phyloP scores from a whole-genome alignment of 2,888 invertebrate species.

The Lasioglossum calceatum region DNA sequence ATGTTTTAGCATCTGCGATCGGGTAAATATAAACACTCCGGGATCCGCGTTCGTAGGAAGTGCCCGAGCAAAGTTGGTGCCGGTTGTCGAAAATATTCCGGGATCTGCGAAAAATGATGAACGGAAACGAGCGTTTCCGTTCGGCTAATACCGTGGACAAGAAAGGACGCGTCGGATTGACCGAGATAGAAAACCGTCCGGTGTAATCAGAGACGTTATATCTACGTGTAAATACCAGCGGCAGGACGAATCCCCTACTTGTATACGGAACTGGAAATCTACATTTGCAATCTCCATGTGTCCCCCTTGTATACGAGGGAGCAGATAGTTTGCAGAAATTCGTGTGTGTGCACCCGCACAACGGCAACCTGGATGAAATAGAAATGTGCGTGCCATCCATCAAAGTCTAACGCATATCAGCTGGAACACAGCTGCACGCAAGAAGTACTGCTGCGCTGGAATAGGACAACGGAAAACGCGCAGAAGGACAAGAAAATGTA shows the following conservation, averaged over 20 bases:
- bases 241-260: constrained; percentile 18
- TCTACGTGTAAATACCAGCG: constrained; percentile 48
- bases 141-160: background rate
- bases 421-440: constrained; percentile 23
- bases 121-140: background rate
- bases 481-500: constrained; percentile 21
- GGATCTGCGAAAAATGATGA: constrained; percentile 5
- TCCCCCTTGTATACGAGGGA: background rate
- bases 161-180: constrained; percentile 3
- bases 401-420: constrained; percentile 61
- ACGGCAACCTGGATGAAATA: background rate
- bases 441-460: background rate
- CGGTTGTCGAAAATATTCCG: background rate
- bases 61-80: background rate
- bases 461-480: background rate
- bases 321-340: constrained; percentile 10
- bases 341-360: background rate
- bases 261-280: constrained; percentile 48
- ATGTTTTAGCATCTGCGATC: background rate
- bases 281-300: constrained; percentile 50
- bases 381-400: constrained; percentile 60
- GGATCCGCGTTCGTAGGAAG: background rate
- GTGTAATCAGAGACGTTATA: constrained; percentile 53
- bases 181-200: constrained; percentile 30
- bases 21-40: constrained; percentile 3